Conservation (phyloP, 2,888 invertebrate species). For the Carterocephalus palaemon region DNA sequence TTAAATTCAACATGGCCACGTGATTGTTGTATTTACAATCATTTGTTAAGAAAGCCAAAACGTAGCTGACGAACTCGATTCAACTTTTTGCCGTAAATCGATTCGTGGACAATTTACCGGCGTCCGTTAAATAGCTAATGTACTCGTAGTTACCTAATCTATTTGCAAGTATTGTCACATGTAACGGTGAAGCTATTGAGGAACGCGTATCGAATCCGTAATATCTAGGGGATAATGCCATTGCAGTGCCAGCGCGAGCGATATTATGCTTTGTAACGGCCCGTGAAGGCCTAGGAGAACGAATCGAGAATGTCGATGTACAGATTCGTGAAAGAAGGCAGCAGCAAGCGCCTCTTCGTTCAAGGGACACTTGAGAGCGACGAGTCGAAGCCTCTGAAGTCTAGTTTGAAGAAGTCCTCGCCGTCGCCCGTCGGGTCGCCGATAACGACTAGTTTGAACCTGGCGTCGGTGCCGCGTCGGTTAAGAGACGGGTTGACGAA, state of each 20-base stretch:
- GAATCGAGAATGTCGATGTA: constrained; percentile 83
- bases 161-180: constrained; percentile 40
- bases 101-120: constrained; percentile 20
- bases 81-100: constrained; percentile 22
- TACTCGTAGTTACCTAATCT: constrained; percentile 28
- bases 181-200: constrained; percentile 35
- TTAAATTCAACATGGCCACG: too few relatives aligned
- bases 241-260: constrained; percentile 49
- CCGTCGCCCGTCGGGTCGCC: constrained; percentile 78
- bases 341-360: constrained; percentile 84
- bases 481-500: constrained; percentile 73
- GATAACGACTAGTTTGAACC: constrained; percentile 80
- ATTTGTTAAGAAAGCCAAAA: constrained; percentile 7
- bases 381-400: constrained; percentile 73
- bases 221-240: constrained; percentile 43
- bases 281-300: constrained; percentile 50
- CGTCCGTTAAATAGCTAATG: constrained; percentile 20
- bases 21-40: too few relatives aligned
- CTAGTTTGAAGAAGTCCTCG: constrained; percentile 71
- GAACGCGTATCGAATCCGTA: constrained; percentile 66
- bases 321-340: constrained; percentile 86
- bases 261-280: constrained; percentile 59
- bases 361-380: constrained; percentile 85
- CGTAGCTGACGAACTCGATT: constrained; percentile 12
- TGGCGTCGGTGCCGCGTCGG: constrained; percentile 77